phyloP scores from a whole-genome alignment of 2,888 invertebrate species.

The Thymelicus acteon region DNA sequence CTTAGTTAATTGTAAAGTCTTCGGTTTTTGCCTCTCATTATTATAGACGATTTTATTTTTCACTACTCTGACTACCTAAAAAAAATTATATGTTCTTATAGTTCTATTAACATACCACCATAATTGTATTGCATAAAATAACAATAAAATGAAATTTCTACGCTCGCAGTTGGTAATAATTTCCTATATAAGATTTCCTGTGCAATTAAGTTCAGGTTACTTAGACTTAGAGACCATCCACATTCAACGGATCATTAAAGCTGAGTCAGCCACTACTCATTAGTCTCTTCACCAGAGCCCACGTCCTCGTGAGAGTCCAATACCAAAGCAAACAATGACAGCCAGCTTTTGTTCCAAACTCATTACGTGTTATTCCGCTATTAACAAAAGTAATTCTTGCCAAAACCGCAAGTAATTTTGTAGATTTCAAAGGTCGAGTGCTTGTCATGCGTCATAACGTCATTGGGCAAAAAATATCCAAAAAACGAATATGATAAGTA shows the following conservation, averaged over 20 bases:
- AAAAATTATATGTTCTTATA: too few species aligned
- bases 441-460: slow-evolving; percentile 12
- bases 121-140: too few species aligned
- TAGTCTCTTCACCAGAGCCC: slow-evolving; percentile 7
- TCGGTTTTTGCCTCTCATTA: too few species aligned
- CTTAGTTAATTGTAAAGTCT: too few species aligned
- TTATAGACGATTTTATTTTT: too few species aligned
- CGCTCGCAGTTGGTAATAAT: too few species aligned
- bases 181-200: too few species aligned
- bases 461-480: slow-evolving; percentile 5
- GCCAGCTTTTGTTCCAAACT: slow-evolving; percentile 32
- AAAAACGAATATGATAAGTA: neutral
- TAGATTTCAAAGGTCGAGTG: slow-evolving; percentile 8
- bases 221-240: neutral
- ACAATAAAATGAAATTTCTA: too few species aligned
- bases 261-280: slow-evolving; percentile 18
- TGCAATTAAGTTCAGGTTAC: too few species aligned
- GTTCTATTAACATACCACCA: too few species aligned
- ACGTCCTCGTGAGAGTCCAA: neutral
- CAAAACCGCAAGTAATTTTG: slow-evolving; percentile 41
- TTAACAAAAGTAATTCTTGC: slow-evolving; percentile 45
- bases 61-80: too few species aligned
- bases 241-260: neutral
- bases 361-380: slow-evolving; percentile 38
- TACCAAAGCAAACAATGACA: slow-evolving; percentile 20